Evolutionary conservation across 2,797 vertebrate species (phyloP), one percentile per base, ranked within the genome.

Genomic region (Naso thynnoides): DNA sequence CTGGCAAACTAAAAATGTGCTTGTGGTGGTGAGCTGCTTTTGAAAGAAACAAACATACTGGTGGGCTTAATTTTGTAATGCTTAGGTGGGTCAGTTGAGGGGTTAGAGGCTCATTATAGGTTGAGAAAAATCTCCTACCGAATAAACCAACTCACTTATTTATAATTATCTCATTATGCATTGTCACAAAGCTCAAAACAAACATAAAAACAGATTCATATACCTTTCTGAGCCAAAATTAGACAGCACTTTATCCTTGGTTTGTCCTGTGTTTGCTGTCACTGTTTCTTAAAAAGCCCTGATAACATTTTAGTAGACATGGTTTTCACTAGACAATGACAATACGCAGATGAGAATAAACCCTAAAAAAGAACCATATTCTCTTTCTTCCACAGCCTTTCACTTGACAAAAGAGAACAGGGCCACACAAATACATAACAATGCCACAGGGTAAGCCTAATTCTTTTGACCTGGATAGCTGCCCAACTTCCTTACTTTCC

Each of bases 401-500:
- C 39, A 76, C 16, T n/a, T 42, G 23, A 77, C 38, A 72, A 84
- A 57, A 31, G 33, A 48, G 23, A 70, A 44, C 36, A 52, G 41
- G 48, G 13, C 7, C 18, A 59, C 56, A 53, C 56, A 59, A 57
- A 67, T 8, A 67, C 50, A 45, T 23, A 61, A 73, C 41, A 24
- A 45, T 57, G 64, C 76, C 60, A 26, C 27, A 29, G 76, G 65
- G 59, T 61, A 33, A 9, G 31, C 31, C 31, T 33, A 48, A 64
- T 26, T 72, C 45, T 39, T 61, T 24, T 77, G 49, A 82, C 65
- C 44, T 74, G 75, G 49, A 70, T 66, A 56, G 57, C 62, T 65
- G 79, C 79, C 67, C 2, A 27, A 70, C 58, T 70, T 63, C 45
- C 44, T 54, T 7, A 38, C 41, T 65, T 74, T 39, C 11, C 16